phyloP scores from a whole-genome alignment of 92 coral and sea anemone species.

The Muricea muricata region DNA sequence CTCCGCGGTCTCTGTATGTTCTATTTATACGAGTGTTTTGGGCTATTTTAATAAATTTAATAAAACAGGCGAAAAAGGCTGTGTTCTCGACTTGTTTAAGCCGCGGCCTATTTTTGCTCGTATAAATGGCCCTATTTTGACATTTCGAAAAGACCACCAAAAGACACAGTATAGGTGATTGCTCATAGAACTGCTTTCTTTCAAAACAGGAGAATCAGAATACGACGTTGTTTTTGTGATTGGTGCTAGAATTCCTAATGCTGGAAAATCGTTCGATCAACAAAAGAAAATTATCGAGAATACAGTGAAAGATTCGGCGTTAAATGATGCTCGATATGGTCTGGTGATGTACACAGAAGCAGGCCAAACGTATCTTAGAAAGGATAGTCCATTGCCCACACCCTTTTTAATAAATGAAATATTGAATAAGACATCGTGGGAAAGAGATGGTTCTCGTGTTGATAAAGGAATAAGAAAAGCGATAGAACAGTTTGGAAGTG shows the following conservation, averaged over 20 bases:
- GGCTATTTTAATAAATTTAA: no score
- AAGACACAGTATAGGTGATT: no score
- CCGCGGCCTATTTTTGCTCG: no score
- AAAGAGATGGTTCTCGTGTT: background rate
- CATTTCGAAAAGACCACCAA: no score
- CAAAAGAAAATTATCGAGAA: background rate
- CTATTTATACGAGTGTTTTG: no score
- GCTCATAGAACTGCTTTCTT: no score
- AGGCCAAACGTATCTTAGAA: background rate
- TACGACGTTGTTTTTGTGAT: conserved; percentile 9
- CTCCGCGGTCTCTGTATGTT: no score
- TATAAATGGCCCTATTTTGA: no score
- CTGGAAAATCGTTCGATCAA: background rate
- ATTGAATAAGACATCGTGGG: background rate
- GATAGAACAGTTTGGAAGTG: background rate
- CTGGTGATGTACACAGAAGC: background rate
- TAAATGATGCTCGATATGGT: background rate
- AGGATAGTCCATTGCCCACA: background rate
- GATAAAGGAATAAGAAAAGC: conserved; percentile 10
- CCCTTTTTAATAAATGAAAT: background rate
- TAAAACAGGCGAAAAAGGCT: no score
- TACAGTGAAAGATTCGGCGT: background rate
- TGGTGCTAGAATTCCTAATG: conserved; percentile 3
- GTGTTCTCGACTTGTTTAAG: no score
- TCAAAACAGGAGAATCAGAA: background rate